These are phyloP conservation scores for Scartelaos histophorus DNA, from an alignment of 2,113 vertebrate genomes.

Conservation along the genomic window DNA sequence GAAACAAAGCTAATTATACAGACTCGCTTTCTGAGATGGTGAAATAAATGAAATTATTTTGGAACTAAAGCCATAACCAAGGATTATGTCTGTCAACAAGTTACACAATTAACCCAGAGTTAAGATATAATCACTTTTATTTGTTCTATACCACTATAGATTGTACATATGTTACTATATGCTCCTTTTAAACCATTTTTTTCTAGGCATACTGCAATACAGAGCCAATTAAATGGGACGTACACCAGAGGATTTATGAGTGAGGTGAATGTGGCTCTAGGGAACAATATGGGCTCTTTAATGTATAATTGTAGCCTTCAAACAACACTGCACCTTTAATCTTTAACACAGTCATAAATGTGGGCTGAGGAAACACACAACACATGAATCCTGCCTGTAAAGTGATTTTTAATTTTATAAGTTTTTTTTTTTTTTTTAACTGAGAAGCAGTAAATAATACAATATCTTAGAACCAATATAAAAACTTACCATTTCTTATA, in stretches of 20 bases:
- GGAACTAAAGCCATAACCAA: not conserved
- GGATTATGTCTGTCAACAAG: not conserved
- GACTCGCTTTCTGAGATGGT: slow-evolving; percentile 11
- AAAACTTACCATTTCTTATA: not conserved
- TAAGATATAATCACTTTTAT: not conserved
- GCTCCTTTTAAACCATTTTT: not conserved
- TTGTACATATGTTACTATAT: not conserved
- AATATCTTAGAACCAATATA: not conserved
- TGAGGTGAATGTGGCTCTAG: not conserved
- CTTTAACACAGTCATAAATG: not conserved
- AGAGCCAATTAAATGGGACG: not conserved
- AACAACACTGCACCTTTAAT: slow-evolving; percentile 28
- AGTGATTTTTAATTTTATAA: not conserved
- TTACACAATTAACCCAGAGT: not conserved
- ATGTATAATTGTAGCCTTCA: slow-evolving; percentile 1
- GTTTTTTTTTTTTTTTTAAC: no score
- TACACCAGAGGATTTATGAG: not conserved
- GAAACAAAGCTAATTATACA: slow-evolving; percentile 23
- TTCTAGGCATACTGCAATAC: not conserved
- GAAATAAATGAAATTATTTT: not conserved
- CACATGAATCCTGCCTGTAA: not conserved
- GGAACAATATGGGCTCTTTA: not conserved
- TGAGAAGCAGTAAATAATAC: not conserved
- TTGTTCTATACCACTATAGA: not conserved
- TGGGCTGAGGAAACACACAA: not conserved